These are phyloP conservation scores for Sinodicranocentrus sp. DNA, from an alignment of 2,888 invertebrate genomes.

Conservation along the genomic window DNA sequence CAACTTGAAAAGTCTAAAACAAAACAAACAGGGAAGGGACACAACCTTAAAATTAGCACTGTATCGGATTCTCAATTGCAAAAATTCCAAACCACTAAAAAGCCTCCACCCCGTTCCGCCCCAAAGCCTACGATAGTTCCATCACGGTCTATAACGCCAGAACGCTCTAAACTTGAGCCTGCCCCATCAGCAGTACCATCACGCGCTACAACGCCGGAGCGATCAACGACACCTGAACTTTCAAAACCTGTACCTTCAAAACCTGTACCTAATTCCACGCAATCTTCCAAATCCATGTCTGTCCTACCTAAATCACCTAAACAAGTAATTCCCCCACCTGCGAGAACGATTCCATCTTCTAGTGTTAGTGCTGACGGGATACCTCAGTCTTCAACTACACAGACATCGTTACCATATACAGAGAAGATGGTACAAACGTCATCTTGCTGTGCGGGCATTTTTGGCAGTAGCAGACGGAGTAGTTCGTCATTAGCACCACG, in stretches of 20 bases:
- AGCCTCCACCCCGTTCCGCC: too few species aligned
- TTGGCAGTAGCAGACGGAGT: background rate
- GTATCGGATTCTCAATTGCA: too few species aligned
- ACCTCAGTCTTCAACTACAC: background rate
- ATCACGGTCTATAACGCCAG: too few species aligned
- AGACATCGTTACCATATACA: background rate
- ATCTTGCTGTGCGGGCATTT: constrained; percentile 1
- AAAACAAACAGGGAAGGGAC: too few species aligned
- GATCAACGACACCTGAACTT: too few species aligned
- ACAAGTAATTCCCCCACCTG: background rate
- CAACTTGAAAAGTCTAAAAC: background rate
- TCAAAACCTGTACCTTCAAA: background rate
- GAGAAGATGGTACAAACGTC: background rate
- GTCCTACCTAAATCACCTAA: too few species aligned
- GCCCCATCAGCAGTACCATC: too few species aligned
- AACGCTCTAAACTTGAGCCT: too few species aligned
- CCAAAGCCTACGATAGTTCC: too few species aligned
- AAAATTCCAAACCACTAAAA: too few species aligned
- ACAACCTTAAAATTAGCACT: too few species aligned
- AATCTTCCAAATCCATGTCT: background rate
- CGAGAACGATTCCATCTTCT: background rate
- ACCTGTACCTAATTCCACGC: background rate
- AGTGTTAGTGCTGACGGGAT: background rate
- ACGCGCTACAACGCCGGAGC: too few species aligned
- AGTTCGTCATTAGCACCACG: background rate